Percentiles rank a stretch among this genome's conserved stretches.
Conservation (phyloP, 2,113 vertebrate species). For the Sinocyclocheilus anshuiensis region DNA sequence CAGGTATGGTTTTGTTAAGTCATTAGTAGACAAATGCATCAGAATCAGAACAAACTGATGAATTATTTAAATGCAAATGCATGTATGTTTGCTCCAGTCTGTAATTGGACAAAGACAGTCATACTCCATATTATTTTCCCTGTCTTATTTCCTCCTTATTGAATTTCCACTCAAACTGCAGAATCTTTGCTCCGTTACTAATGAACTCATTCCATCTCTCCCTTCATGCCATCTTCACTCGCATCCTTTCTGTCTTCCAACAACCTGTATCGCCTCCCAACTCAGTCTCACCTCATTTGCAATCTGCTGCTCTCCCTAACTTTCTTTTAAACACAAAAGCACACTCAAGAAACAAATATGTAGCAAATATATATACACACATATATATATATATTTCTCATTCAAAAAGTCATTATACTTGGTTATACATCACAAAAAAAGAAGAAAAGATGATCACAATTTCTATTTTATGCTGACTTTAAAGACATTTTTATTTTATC, state of each 20-base stretch:
- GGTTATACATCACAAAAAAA: neutral
- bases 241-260: neutral
- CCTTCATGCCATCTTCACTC: conserved; percentile 12
- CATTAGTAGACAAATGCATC: neutral
- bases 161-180: conserved; percentile 36
- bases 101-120: conserved; percentile 24
- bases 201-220: conserved; percentile 36
- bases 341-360: neutral
- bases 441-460: neutral
- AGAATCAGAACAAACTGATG: neutral
- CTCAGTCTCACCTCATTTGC: conserved; percentile 9
- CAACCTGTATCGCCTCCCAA: neutral
- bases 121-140: conserved; percentile 8
- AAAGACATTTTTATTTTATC: neutral
- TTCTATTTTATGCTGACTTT: neutral
- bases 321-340: conserved; percentile 19
- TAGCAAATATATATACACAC: neutral
- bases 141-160: conserved; percentile 29
- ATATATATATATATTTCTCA: too few relatives aligned
- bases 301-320: neutral
- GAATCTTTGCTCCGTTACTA: conserved; percentile 31
- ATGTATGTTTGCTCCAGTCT: neutral
- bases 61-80: neutral
- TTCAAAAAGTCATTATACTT: neutral
- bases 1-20: neutral